Conservation (phyloP, 2,797 vertebrate species). For the Danio jaintianensis region DNA sequence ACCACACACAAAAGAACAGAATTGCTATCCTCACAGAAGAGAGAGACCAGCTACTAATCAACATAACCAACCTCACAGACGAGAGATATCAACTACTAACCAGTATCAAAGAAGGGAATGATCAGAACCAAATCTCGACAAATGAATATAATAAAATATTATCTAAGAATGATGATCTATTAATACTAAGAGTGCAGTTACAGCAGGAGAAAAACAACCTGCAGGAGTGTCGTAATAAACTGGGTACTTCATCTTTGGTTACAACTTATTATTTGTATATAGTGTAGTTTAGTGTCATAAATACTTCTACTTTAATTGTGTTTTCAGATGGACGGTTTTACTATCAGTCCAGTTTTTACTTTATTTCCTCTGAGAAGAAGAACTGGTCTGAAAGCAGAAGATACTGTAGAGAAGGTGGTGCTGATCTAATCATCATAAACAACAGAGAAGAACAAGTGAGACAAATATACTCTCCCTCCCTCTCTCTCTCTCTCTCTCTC, state of each 20-base stretch:
- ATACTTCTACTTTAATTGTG: not conserved
- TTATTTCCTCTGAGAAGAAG: too few relatives aligned
- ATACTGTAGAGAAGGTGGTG: not conserved
- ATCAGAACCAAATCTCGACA: not conserved
- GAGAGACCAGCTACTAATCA: too few relatives aligned
- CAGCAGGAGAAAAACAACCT: not conserved
- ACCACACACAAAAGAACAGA: not conserved
- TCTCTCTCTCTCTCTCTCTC: too few relatives aligned
- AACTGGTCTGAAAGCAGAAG: too few relatives aligned
- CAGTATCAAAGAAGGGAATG: not conserved
- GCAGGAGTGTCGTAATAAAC: not conserved
- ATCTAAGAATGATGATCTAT: not conserved
- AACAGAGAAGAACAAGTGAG: conserved; percentile 15
- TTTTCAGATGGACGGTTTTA: not conserved
- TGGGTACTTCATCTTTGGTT: not conserved
- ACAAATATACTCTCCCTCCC: too few relatives aligned
- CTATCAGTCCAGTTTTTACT: too few relatives aligned
- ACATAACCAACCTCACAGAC: too few relatives aligned
- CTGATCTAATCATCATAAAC: conserved; percentile 35
- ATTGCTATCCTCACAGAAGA: too few relatives aligned
- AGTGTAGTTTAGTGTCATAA: not conserved
- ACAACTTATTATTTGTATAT: not conserved
- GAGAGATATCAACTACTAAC: not conserved
- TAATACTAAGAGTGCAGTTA: not conserved
- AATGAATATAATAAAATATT: not conserved